Base-by-base conservation (phyloP, 2,888 invertebrate genomes). In the Holacanthella duospinosa region DNA sequence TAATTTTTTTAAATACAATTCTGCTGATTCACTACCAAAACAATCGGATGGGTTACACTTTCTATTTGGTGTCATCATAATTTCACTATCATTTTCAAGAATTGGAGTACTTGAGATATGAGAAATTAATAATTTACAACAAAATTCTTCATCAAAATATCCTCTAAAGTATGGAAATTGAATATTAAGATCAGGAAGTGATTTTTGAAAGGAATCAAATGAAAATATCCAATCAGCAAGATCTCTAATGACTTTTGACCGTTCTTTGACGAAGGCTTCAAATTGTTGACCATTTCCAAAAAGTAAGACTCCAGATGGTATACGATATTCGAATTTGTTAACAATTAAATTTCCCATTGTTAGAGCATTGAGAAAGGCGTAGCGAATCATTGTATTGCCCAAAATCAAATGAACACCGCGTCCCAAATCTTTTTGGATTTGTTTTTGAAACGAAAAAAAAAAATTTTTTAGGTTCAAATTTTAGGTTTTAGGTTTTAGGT, bases 181-280 rank as follows among this genome's bases (percentile, higher is more conserved):
- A 25, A 72, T 43, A 44, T 71, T 71, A n/a, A 70, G 66, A 0
- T 43, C 16, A 1, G 64, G 55, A 26, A 55, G 57, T 4, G 55
- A 36, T 16, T 43, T 28, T 24, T 64, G 60, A 60, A 71, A 71
- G 6, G 64, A 58, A 58, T 71, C 60, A 43, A 64, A 63, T 63
- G 71, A 69, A 54, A 71, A 71, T 29, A 72, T 62, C 72, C 72
- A 72, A 29, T 72, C 72, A 2, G 67, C 69, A 44, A 66, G 60
- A 67, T 72, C 68, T 57, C 64, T 24, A 1, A 72, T 66, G 27
- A 68, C 66, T 3, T 60, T 24, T 1, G 24, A 53, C 27, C 69
- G 69, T 21, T 57, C 62, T 28, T 25, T 43, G 19, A 66, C 66
- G 36, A 72, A 72, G 26, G 62, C 60, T 43, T 61, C n/a, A 36